A percentile compares a stretch with the other conserved stretches of the same genome.
Evolutionary conservation across 2,888 invertebrate species (phyloP).

Genomic region (Oscheius sp.): DNA sequence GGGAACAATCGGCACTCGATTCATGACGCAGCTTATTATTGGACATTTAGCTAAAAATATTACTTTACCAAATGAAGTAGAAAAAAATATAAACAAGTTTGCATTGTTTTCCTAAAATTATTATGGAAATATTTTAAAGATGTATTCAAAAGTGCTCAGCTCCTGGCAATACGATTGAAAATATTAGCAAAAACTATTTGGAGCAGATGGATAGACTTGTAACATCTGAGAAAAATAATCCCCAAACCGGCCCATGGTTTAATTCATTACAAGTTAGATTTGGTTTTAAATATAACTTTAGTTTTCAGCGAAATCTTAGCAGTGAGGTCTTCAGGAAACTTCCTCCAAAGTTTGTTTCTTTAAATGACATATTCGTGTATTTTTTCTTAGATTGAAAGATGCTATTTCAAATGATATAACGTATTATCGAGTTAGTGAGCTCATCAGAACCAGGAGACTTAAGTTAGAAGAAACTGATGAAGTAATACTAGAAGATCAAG

Average conservation of each 20-base stretch:
- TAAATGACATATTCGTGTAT: not conserved
- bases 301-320: not conserved
- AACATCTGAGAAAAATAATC: too few species aligned
- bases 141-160: not conserved
- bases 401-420: not conserved
- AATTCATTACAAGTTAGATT: conserved; percentile 4
- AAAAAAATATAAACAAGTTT: conserved; percentile 4
- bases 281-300: not conserved
- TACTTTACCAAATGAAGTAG: conserved; percentile 9
- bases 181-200: not conserved
- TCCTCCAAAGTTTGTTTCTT: not conserved
- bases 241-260: conserved; percentile 1
- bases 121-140: not conserved
- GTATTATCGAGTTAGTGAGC: not conserved
- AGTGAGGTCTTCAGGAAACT: not conserved
- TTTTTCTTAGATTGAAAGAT: not conserved
- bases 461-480: not conserved
- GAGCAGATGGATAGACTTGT: not conserved
- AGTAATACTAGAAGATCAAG: not conserved
- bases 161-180: not conserved
- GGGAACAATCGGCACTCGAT: conserved; percentile 33
- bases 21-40: conserved; percentile 43
- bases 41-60: conserved; percentile 36
- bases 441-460: not conserved
- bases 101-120: not conserved